phyloP scores from a whole-genome alignment of 2,888 invertebrate genomes.

The Drosophila lacicola region DNA sequence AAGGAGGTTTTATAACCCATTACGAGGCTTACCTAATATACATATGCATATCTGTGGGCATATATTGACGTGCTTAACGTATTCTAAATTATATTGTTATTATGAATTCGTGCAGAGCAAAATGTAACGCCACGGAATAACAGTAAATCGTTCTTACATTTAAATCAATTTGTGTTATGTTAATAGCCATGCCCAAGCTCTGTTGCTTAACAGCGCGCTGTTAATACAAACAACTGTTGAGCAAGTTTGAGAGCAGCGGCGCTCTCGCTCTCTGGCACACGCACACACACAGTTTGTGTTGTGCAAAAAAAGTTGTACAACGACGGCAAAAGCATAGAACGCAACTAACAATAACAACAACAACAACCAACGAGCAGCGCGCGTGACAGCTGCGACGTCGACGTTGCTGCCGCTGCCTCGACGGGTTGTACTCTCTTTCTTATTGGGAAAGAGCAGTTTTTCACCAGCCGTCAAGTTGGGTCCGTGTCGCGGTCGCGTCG shows the following conservation, averaged over 20 bases:
- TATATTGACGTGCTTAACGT: neutral
- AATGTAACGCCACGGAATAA: neutral
- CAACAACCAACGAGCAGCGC: slow-evolving; percentile 34
- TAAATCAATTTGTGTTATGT: slow-evolving; percentile 20
- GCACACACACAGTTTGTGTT: slow-evolving; percentile 27
- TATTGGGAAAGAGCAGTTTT: slow-evolving; percentile 72
- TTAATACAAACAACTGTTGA: slow-evolving; percentile 66
- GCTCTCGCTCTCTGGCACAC: slow-evolving; percentile 38
- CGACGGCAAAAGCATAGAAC: slow-evolving; percentile 66
- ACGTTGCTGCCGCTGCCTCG: slow-evolving; percentile 37
- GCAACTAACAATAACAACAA: slow-evolving; percentile 60
- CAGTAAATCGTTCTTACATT: slow-evolving; percentile 22
- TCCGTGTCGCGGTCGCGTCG: slow-evolving; percentile 64
- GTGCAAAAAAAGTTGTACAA: slow-evolving; percentile 49
- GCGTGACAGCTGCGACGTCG: slow-evolving; percentile 66
- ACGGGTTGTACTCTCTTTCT: slow-evolving; percentile 59
- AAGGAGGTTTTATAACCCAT: too few species aligned
- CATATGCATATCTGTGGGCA: neutral
- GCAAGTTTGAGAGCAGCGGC: slow-evolving; percentile 53
- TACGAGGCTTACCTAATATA: neutral
- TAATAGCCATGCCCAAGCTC: slow-evolving; percentile 17
- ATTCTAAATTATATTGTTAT: neutral
- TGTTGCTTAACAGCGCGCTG: slow-evolving; percentile 54
- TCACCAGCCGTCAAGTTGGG: slow-evolving; percentile 66
- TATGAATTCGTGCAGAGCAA: neutral